A percentile compares a stretch with the other conserved stretches of the same genome.
Evolutionary conservation across 2,888 invertebrate genomes (phyloP).

Genomic region (Augochlorella aurata): DNA sequence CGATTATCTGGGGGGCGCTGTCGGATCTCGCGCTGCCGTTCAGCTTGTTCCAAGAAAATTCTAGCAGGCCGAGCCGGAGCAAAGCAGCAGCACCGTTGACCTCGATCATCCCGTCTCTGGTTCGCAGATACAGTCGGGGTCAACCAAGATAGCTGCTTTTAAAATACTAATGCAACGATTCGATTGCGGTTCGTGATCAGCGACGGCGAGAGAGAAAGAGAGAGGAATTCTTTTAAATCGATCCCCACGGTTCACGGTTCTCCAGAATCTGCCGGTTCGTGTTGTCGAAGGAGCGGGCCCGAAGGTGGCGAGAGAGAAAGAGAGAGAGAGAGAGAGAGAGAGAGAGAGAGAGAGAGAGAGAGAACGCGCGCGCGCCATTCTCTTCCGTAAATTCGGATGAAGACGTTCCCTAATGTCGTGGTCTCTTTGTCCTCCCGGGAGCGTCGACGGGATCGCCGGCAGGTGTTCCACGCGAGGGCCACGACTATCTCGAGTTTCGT

Average conservation of each 20-base stretch:
- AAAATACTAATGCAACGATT: slow-evolving; percentile 47
- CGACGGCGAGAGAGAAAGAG: background rate
- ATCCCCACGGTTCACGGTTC: background rate
- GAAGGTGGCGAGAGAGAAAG: background rate
- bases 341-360: background rate
- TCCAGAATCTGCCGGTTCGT: slow-evolving; percentile 1
- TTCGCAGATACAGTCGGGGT: slow-evolving; percentile 47
- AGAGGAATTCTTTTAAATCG: slow-evolving; percentile 9
- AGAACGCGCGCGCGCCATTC: background rate
- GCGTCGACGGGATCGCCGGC: slow-evolving; percentile 48
- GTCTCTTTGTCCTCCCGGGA: slow-evolving; percentile 39
- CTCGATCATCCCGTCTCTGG: slow-evolving; percentile 41
- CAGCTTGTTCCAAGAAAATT: slow-evolving; percentile 31
- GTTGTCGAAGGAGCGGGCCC: background rate
- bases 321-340: background rate
- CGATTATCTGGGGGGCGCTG: slow-evolving; percentile 15
- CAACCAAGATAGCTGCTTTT: slow-evolving; percentile 47
- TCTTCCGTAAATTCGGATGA: slow-evolving; percentile 28
- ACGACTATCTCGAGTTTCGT: slow-evolving; percentile 59
- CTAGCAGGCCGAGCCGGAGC: slow-evolving; percentile 19
- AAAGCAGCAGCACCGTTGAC: slow-evolving; percentile 33
- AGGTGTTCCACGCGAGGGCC: slow-evolving; percentile 57
- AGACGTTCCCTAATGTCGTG: slow-evolving; percentile 46
- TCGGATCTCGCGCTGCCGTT: background rate
- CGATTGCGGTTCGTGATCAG: background rate